Evolutionary conservation across 2,888 invertebrate species (phyloP), one percentile per base, ranked within the genome.

Genomic region (Athalia rosae): DNA sequence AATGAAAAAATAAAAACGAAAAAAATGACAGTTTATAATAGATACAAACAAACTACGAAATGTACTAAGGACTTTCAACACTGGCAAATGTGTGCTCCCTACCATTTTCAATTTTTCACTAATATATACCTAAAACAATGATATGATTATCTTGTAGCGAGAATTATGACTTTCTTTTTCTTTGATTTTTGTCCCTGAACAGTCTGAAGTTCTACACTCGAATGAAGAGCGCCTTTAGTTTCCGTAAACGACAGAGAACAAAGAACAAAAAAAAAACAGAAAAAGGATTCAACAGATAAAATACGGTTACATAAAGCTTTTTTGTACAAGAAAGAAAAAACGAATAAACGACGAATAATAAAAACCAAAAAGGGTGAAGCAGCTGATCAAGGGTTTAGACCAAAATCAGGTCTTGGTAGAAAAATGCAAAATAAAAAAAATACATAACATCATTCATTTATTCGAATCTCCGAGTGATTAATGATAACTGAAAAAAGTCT

Each of bases 61-160:
- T 28, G 28, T 28, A 28, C 28, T 28, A 28, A 28, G 28, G 28
- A 28, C 28, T 28, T 28, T 28, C 2, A 28, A 56, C 56, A 69
- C 41, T 6, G 9, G 4, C 4, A 28, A 0, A 5, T 45, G 76
- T 41, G 78, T 81, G 83, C 85, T 86, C 85, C 85, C 85, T 84
- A 85, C 83, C 80, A 78, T 82, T 86, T 84, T 84, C 83, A 85
- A 84, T 86, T 84, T 83, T 76, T 81, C 56, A 13, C 50, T 48
- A 73, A 61, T 50, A 28, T 64, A 41, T 41, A 28, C 28, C 2
- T 28, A 28, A 28, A 28, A 28, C 28, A 28, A 28, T 28, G 28
- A 28, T 28, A 28, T 28, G 28, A 28, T 28, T 28, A 28, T 28
- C 28, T 28, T 28, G 2, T 28, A 28, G 28, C 28, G 28, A 28